Conservation (phyloP, 2,797 vertebrate species). For the Philypnodon macrostomus region DNA sequence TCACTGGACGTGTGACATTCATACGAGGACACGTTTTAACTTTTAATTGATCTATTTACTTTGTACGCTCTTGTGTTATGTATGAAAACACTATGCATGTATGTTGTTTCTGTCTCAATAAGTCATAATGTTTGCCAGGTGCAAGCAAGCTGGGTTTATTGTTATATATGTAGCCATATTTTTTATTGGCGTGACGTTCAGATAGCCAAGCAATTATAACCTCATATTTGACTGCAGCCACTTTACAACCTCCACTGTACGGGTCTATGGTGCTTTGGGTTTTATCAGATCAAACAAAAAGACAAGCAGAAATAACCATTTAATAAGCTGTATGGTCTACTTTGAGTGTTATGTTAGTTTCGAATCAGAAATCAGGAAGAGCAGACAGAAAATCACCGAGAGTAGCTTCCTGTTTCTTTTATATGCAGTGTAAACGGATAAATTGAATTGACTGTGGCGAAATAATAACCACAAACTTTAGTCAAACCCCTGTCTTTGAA, state of each 20-base stretch:
- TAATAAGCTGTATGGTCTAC: not conserved
- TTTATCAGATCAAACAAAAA: slow-evolving; percentile 44
- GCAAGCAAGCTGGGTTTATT: no score
- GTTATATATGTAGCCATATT: no score
- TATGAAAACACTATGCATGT: no score
- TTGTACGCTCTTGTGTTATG: not conserved
- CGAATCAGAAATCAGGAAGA: not conserved
- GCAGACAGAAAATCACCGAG: slow-evolving; percentile 20
- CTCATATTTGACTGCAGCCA: no score
- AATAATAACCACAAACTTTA: no score
- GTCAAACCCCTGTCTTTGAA: no score
- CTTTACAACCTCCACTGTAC: slow-evolving; percentile 23
- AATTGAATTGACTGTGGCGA: no score
- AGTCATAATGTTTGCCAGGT: slow-evolving; percentile 10
- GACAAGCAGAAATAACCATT: not conserved
- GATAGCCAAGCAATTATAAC: no score
- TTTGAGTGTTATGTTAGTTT: not conserved
- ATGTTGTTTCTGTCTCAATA: no score
- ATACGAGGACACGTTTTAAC: slow-evolving; percentile 38
- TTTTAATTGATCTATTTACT: not conserved
- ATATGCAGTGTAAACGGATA: not conserved
- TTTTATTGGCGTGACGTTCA: slow-evolving; percentile 1
- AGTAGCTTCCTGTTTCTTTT: slow-evolving; percentile 30
- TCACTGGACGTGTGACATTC: slow-evolving; percentile 49
- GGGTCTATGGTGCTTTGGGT: not conserved